Evolutionary conservation across 2,113 vertebrate genomes (phyloP).

Genomic region (Myrmecophaga tridactyla): DNA sequence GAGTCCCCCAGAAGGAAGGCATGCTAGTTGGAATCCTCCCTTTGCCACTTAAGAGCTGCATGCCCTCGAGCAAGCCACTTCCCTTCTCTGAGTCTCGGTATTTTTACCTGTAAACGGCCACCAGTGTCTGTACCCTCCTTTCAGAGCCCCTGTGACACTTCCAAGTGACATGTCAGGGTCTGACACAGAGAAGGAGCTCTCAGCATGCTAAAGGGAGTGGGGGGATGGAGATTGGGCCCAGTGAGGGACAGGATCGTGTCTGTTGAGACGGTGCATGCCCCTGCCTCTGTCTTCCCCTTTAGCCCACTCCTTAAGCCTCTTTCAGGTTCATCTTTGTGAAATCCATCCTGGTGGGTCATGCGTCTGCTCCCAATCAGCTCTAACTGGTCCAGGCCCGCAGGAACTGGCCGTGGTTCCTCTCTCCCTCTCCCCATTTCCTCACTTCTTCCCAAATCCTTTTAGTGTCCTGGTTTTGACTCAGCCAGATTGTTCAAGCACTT

Average conservation of each 20-base stretch:
- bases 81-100: background rate
- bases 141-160: background rate
- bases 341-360: background rate
- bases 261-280: background rate
- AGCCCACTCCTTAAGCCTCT: background rate
- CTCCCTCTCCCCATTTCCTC: background rate
- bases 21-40: background rate
- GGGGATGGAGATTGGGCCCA: background rate
- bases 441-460: background rate
- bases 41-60: background rate
- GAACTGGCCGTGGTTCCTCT: background rate
- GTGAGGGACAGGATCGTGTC: background rate
- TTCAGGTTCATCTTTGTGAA: background rate
- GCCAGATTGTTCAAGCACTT: background rate
- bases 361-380: background rate
- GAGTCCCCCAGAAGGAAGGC: background rate
- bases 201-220: background rate
- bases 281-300: accelerated
- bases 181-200: background rate
- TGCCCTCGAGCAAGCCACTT: background rate
- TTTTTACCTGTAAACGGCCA: background rate
- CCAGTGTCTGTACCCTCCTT: background rate
- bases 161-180: background rate
- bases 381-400: background rate
- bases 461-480: background rate